Evolutionary conservation across 2,113 vertebrate genomes (phyloP), one percentile per base, ranked within the genome.

Genomic region (Gallinago media): DNA sequence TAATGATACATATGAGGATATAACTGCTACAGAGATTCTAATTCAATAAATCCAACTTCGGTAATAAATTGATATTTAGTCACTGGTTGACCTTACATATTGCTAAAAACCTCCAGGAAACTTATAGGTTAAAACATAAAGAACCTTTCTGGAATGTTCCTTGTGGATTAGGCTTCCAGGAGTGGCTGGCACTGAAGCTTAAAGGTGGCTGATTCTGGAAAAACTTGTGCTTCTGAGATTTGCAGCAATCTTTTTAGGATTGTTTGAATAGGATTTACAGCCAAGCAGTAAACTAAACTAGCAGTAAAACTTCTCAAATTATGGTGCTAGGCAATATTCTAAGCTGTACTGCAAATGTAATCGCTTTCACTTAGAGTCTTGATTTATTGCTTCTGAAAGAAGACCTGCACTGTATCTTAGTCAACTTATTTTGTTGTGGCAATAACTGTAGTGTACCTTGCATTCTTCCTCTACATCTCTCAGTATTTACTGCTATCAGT

Each of bases 321-420:
- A 85, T 29, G 55, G 71, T 92, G 70, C 66, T 36, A 31, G 85
- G 68, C 87, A 88, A 89, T 90, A 89, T 97, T 78, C 86, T 70
- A 88, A 92, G 54, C 18, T 15, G 56, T 54, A 27, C 66, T 87
- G 68, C 29, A 38, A 50, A n/a, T 42, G 66, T 85, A 95, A 96
- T 95, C 63, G 17, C 66, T 97, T 95, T 96, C 40, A 79, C 90
- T 97, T 96, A 95, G 65, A 77, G 49, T 42, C 56, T 42, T 96
- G 96, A 97, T 97, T 97, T 94, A 97, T 70, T 32, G 50, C n/a
- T 38, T 94, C 76, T 77, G 82, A 91, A 74, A 87, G 94, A 78
- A 92, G 25, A 50, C 38, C 42, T 71, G 22, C 46, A 54, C 34
- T 83, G 40, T 32, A 58, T 84, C 90, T 77, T 36, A 65, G 83